These are phyloP conservation scores for Erythrocercus mccallii DNA, from an alignment of 2,113 vertebrate genomes.

Conservation along the genomic window DNA sequence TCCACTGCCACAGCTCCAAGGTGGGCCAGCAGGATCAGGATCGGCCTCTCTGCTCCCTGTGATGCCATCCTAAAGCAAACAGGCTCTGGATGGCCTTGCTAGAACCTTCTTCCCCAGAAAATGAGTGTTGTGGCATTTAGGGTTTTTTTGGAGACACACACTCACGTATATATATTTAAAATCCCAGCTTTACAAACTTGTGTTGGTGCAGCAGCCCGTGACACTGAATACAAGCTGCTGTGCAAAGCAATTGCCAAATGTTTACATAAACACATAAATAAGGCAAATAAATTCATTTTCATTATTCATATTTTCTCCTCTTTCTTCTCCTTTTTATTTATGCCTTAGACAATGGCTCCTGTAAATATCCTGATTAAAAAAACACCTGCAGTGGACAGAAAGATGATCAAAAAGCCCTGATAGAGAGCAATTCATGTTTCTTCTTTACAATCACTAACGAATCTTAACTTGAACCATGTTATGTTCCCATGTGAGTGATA, in stretches of 20 bases:
- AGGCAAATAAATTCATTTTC: conserved; percentile 74
- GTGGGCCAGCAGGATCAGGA: neutral
- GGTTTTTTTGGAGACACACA: neutral
- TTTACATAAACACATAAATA: conserved; percentile 72
- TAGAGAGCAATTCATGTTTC: conserved; percentile 74
- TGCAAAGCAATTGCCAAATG: conserved; percentile 63
- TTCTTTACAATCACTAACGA: conserved; percentile 77
- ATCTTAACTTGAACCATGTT: conserved; percentile 78
- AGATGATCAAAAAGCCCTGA: conserved; percentile 70
- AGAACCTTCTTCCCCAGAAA: neutral
- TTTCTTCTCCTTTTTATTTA: conserved; percentile 72
- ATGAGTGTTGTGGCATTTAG: neutral
- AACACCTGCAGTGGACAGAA: conserved; percentile 61
- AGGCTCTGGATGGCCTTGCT: neutral
- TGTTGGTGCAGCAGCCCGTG: neutral
- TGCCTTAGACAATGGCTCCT: conserved; percentile 72
- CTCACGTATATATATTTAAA: neutral
- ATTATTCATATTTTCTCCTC: conserved; percentile 67
- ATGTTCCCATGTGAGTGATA: conserved; percentile 78
- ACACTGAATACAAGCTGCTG: conserved; percentile 22
- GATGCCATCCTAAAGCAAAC: neutral
- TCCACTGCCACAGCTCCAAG: fast-evolving
- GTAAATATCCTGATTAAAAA: conserved; percentile 73
- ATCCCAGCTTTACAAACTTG: neutral
- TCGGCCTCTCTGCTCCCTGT: neutral